Evolutionary conservation across 2,797 vertebrate genomes (phyloP).

Genomic region (Neopelma chrysocephalum): DNA sequence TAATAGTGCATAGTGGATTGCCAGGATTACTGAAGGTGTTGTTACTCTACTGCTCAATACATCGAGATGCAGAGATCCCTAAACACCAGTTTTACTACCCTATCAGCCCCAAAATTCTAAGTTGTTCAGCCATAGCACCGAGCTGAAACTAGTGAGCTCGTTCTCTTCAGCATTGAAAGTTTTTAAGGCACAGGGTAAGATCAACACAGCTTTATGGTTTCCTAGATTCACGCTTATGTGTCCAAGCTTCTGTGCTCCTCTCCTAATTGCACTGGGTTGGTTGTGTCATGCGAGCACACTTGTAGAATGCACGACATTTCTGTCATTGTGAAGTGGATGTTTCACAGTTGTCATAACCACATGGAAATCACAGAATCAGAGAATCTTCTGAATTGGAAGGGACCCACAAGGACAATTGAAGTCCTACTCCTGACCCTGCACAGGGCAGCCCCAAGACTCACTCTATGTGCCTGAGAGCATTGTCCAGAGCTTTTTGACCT

Average conservation of each 20-base stretch:
- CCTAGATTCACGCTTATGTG: accelerated
- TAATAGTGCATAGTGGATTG: not conserved
- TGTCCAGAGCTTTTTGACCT: not conserved
- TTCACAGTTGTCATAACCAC: not conserved
- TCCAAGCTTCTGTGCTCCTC: not conserved
- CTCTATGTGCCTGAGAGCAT: not conserved
- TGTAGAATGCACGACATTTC: not conserved
- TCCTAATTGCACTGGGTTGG: not conserved
- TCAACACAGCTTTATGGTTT: accelerated
- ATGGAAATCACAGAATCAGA: accelerated
- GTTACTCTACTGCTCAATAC: not conserved
- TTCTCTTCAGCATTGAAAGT: not conserved
- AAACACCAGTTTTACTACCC: accelerated
- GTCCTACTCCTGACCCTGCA: too few species aligned
- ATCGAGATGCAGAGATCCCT: not conserved
- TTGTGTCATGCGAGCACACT: not conserved
- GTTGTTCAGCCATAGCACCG: not conserved
- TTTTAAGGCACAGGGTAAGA: not conserved
- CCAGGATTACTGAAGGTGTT: not conserved
- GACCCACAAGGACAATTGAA: too few species aligned
- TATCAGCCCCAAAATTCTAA: not conserved
- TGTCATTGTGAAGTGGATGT: not conserved
- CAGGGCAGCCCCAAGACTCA: not conserved
- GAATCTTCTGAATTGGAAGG: not conserved
- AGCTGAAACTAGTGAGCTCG: not conserved